Conservation (phyloP, 2,113 vertebrate genomes). For the Anhinga rufa region DNA sequence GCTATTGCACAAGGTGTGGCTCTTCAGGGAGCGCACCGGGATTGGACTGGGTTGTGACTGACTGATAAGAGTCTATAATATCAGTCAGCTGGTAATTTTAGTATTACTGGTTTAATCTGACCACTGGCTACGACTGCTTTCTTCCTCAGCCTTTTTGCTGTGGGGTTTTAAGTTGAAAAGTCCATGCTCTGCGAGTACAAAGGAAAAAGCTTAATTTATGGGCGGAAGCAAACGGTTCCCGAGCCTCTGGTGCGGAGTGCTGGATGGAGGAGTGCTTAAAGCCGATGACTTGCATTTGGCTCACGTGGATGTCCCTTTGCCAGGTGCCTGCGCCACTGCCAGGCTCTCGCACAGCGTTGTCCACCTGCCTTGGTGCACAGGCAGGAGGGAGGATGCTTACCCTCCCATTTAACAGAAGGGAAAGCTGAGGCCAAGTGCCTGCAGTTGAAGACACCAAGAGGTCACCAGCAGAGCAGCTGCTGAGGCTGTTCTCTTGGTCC, state of each 20-base stretch:
- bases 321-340: not conserved
- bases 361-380: not conserved
- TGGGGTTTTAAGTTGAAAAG: not conserved
- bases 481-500: not conserved
- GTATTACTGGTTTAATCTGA: not conserved
- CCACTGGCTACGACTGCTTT: not conserved
- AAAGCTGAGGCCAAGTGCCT: not conserved
- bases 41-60: not conserved
- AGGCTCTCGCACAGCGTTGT: fast-evolving
- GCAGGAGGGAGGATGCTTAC: not conserved
- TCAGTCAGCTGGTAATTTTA: not conserved
- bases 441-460: not conserved
- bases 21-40: not conserved
- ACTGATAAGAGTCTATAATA: not conserved
- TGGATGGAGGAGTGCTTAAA: not conserved
- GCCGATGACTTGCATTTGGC: not conserved
- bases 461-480: not conserved
- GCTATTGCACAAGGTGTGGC: conserved; percentile 19
- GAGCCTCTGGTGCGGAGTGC: not conserved
- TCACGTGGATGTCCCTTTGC: fast-evolving
- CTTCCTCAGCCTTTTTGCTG: not conserved
- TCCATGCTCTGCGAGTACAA: not conserved
- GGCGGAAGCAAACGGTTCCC: not conserved
- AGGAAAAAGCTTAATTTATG: not conserved
- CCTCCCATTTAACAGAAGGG: not conserved